Percentiles rank a stretch among this genome's conserved stretches.
phyloP scores from a whole-genome alignment of 2,113 vertebrate genomes.

The Sylvietta virens region DNA sequence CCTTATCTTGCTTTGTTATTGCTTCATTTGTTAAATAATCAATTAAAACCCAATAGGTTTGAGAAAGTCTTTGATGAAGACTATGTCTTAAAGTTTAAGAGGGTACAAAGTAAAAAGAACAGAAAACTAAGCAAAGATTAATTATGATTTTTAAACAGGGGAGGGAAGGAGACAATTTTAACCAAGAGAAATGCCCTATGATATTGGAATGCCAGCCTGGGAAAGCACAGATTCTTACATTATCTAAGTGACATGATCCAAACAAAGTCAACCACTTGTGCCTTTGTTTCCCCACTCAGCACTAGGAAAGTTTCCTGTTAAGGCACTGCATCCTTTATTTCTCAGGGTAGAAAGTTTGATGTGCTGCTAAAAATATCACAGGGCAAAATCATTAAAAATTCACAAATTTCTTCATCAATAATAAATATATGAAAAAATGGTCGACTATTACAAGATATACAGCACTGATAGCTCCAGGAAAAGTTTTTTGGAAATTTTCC shows the following conservation, averaged over 20 bases:
- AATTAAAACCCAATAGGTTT: background rate
- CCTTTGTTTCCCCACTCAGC: background rate
- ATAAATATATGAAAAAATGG: background rate
- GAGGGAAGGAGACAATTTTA: background rate
- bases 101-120: background rate
- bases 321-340: background rate
- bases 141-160: background rate
- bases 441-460: background rate
- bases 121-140: background rate
- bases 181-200: background rate
- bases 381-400: background rate
- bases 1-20: background rate
- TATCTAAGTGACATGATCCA: background rate
- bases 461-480: background rate
- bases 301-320: background rate
- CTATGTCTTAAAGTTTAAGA: background rate
- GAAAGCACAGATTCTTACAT: background rate
- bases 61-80: background rate
- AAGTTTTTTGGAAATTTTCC: slow-evolving; percentile 50
- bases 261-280: background rate
- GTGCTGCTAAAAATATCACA: background rate
- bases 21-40: background rate
- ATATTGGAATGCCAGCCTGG: background rate
- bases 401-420: background rate
- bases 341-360: background rate